Base-by-base conservation (phyloP, 2,797 vertebrate species). In the Bradypodion ventrale region DNA sequence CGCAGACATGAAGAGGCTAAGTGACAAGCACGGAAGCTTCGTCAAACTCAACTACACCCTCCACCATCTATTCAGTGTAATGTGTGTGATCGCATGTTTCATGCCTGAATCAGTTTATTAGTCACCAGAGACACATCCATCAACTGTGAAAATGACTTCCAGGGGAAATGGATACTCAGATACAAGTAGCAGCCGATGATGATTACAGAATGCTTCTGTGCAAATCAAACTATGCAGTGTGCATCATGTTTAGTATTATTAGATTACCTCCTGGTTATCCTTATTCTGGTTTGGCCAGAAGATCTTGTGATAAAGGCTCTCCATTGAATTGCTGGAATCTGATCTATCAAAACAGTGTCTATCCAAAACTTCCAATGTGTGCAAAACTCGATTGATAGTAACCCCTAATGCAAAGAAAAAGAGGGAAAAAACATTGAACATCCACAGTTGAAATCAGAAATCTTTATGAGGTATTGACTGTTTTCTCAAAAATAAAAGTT, bases 271-370 rank as follows among this genome's bases (percentile, higher is more conserved):
- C 87, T 96, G 95, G 87, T 79, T 95, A 49, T 96, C 95, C 89
- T 95, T 96, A 87, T 93, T 95, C 87, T 96, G 95, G 86, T 95
- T 96, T 83, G 91, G 85, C 94, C 94, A 95, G 89, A 96, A 96
- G 86, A 96, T 95, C 91, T 96, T 96, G 85, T 96, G 94, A 83
- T 95, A 96, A 85, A 96, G 96, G 0, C 95, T 95, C 87, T 96
- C 96, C 92, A 96, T 95, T 1, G 96, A 96, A 85, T 96, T 96
- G 93, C 94, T 96, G 83, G 96, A 96, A 82, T 96, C 95, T 1
- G 94, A 95, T 89, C 96, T 93, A 91, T 96, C 95, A 83, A 96
- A 96, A 78, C 95, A 96, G 42, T 96, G 95, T 23, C 93, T 90
- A 88, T 96, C 95, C 92, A 96, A 87, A 80, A 95, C 95, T 75